Percentiles rank a stretch among this genome's conserved stretches.
phyloP scores from a whole-genome alignment of 1,140 invertebrate species.

The Euglossa dilemma region DNA sequence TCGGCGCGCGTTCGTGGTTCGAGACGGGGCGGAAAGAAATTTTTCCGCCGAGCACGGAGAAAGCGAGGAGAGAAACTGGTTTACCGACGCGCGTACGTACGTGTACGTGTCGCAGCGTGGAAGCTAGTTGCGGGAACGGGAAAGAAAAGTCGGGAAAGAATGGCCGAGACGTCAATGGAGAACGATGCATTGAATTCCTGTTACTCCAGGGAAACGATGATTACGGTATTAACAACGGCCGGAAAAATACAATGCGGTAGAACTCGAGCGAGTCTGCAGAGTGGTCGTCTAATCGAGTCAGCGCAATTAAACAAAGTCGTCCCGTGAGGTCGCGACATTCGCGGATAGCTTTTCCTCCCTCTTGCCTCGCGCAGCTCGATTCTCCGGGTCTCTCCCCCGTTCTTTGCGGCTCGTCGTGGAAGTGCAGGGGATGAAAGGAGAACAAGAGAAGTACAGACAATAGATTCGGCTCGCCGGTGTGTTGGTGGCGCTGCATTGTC shows the following conservation, averaged over 20 bases:
- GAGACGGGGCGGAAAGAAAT: neutral
- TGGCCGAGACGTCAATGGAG: neutral
- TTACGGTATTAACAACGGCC: neutral
- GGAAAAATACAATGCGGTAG: conserved; percentile 11
- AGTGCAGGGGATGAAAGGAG: conserved; percentile 78
- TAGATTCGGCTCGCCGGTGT: conserved; percentile 77
- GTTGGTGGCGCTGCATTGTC: conserved; percentile 77
- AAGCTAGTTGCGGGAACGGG: neutral
- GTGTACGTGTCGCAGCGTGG: too few relatives aligned
- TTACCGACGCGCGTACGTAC: neutral
- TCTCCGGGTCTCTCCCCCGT: conserved; percentile 51
- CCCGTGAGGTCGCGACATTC: conserved; percentile 61
- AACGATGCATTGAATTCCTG: conserved; percentile 17
- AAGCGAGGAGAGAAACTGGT: neutral
- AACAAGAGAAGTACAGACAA: conserved; percentile 80
- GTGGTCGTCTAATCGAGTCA: conserved; percentile 58
- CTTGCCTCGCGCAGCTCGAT: conserved; percentile 42
- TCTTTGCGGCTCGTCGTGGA: conserved; percentile 68
- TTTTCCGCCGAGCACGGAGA: neutral
- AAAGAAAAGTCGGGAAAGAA: neutral
- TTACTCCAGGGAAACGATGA: neutral
- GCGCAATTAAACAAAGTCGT: conserved; percentile 71
- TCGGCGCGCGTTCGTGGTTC: too few relatives aligned
- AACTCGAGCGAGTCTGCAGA: conserved; percentile 18
- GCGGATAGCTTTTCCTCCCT: conserved; percentile 56